Evolutionary conservation across 2,113 vertebrate species (phyloP).

Genomic region (Alectura lathami): DNA sequence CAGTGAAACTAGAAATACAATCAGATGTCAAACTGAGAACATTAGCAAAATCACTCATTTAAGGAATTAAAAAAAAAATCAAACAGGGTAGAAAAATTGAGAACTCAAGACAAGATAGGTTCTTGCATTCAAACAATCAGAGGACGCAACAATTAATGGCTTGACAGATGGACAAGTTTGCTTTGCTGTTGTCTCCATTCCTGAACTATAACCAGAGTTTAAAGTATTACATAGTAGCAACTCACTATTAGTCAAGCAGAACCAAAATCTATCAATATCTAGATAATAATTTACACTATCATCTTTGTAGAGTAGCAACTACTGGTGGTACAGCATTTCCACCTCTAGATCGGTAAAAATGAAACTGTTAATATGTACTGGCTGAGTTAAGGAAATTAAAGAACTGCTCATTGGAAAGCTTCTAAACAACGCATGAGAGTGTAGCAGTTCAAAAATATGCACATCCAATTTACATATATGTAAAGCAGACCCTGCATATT

Average conservation of each 20-base stretch:
- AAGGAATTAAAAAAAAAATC: neutral
- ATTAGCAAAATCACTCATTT: neutral
- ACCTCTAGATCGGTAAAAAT: neutral
- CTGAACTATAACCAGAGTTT: neutral
- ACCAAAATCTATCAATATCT: neutral
- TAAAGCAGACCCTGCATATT: neutral
- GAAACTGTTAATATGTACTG: neutral
- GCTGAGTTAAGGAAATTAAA: neutral
- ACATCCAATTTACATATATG: no score
- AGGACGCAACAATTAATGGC: neutral
- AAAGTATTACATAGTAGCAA: neutral
- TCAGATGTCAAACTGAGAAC: neutral
- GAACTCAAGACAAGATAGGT: rapidly evolving
- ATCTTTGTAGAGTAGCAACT: neutral
- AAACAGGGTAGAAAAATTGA: rapidly evolving
- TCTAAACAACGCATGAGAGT: neutral
- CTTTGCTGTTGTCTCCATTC: neutral
- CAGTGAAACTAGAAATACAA: neutral
- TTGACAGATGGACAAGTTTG: neutral
- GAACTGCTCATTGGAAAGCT: neutral
- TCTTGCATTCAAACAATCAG: neutral
- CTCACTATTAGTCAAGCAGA: neutral
- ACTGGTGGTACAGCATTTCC: neutral
- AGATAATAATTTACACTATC: neutral
- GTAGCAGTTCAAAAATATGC: neutral